phyloP scores from a whole-genome alignment of 2,888 invertebrate species.

The Mythimna albipuncta region DNA sequence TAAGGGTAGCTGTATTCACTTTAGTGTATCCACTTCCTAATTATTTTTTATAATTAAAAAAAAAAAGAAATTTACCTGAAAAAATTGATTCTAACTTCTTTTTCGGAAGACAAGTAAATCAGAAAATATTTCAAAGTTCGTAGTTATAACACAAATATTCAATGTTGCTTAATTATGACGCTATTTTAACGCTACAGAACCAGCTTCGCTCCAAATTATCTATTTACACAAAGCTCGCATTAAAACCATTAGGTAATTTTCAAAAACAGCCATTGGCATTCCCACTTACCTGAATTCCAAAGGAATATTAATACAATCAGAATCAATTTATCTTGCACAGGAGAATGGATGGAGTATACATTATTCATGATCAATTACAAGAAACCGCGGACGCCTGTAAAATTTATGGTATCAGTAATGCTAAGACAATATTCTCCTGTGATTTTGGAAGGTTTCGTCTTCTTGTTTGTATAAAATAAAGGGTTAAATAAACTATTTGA shows the following conservation, averaged over 20 bases:
- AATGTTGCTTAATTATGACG: too few species aligned
- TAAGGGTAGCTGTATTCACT: too few species aligned
- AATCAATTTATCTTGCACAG: slow-evolving; percentile 71
- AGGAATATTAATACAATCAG: slow-evolving; percentile 70
- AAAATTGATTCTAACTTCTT: too few species aligned
- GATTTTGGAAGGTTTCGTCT: slow-evolving; percentile 31
- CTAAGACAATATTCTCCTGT: slow-evolving; percentile 50
- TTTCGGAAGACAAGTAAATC: too few species aligned
- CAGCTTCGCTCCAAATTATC: not conserved
- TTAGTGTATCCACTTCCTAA: too few species aligned
- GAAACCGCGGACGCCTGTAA: slow-evolving; percentile 66
- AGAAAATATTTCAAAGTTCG: too few species aligned
- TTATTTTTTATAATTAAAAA: too few species aligned
- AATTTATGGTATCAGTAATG: slow-evolving; percentile 67
- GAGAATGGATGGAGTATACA: slow-evolving; percentile 67
- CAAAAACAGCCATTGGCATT: slow-evolving; percentile 39
- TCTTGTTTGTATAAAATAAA: slow-evolving; percentile 20
- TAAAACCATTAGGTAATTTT: slow-evolving; percentile 40
- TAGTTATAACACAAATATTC: too few species aligned
- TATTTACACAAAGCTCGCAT: not conserved
- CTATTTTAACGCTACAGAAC: not conserved
- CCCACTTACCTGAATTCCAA: slow-evolving; percentile 57
- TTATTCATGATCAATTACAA: slow-evolving; percentile 75
- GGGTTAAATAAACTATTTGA: not conserved
- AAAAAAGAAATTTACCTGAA: too few species aligned